Conservation (phyloP, 2,888 invertebrate genomes). For the Athripsodes cinereus region DNA sequence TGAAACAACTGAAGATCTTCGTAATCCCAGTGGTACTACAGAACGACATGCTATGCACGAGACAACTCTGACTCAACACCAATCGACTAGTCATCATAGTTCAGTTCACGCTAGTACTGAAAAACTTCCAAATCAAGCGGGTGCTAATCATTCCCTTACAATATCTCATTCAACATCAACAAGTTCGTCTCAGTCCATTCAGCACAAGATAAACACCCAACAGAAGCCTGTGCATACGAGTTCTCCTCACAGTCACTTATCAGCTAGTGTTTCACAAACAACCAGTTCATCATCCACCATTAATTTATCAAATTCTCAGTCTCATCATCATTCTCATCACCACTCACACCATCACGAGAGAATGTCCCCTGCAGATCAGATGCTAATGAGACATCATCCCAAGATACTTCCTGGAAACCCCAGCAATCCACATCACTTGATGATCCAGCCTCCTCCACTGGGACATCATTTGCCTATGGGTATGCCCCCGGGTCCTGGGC, state of each 20-base stretch:
- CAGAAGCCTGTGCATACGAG: conserved; percentile 46
- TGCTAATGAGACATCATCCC: conserved; percentile 46
- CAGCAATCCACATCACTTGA: conserved; percentile 49
- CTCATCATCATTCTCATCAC: conserved; percentile 59
- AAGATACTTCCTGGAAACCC: conserved; percentile 52
- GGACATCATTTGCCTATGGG: conserved; percentile 55
- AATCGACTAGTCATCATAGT: conserved; percentile 59
- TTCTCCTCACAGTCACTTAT: conserved; percentile 47
- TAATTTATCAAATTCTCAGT: conserved; percentile 53
- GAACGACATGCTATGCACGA: conserved; percentile 60
- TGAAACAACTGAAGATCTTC: conserved; percentile 46
- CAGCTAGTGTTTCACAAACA: conserved; percentile 51
- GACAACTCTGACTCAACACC: conserved; percentile 60
- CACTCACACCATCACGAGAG: conserved; percentile 60
- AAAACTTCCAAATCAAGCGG: conserved; percentile 50
- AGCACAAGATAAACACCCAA: conserved; percentile 53
- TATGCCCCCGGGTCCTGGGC: conserved; percentile 51
- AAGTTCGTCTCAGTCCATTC: conserved; percentile 60
- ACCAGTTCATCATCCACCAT: conserved; percentile 49
- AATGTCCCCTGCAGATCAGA: conserved; percentile 54
- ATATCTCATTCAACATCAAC: conserved; percentile 64
- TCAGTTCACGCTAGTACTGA: conserved; percentile 60
- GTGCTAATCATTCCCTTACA: conserved; percentile 54
- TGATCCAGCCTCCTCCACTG: conserved; percentile 61
- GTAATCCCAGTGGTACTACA: conserved; percentile 42